A percentile compares a stretch with the other conserved stretches of the same genome.
Conservation (phyloP, 92 coral and sea anemone genomes). For the Ricordea florida region DNA sequence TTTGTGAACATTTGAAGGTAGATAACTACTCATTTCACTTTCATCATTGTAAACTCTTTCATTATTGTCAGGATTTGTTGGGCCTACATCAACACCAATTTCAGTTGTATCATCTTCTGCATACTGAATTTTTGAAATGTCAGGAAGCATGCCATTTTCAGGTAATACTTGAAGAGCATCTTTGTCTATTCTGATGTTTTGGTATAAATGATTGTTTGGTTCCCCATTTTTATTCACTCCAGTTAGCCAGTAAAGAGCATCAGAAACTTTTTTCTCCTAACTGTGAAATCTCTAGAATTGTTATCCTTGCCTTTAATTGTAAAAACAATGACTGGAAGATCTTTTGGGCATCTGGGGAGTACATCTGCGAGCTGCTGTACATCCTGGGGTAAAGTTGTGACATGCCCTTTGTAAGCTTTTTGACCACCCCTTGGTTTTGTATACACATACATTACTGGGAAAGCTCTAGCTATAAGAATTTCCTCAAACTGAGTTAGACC, state of each 20-base stretch:
- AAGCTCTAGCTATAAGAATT: constrained; percentile 58
- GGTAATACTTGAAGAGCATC: constrained; percentile 3
- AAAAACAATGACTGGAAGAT: constrained; percentile 38
- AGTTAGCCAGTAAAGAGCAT: constrained; percentile 47
- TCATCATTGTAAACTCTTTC: constrained; percentile 46
- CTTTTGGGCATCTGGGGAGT: constrained; percentile 15
- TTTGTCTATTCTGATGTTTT: constrained; percentile 3
- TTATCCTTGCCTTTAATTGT: constrained; percentile 27
- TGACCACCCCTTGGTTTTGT: constrained; percentile 68
- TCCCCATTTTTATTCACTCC: constrained; percentile 29
- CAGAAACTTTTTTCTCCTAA: constrained; percentile 39
- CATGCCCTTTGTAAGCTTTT: constrained; percentile 58
- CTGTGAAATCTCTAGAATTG: constrained; percentile 32
- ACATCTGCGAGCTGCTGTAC: constrained; percentile 54
- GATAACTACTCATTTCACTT: constrained; percentile 55
- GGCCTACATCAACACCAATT: constrained; percentile 32
- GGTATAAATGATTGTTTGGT: constrained; percentile 37
- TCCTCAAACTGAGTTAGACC: constrained; percentile 56
- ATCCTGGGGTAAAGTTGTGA: constrained; percentile 46
- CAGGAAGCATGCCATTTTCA: neutral
- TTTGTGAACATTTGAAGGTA: constrained; percentile 36
- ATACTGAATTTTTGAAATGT: constrained; percentile 11
- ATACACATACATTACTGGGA: constrained; percentile 54
- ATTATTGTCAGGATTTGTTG: constrained; percentile 32
- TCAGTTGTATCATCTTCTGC: neutral